Evolutionary conservation across 2,797 vertebrate species (phyloP).

Genomic region (Microctenopoma steveboyesi): DNA sequence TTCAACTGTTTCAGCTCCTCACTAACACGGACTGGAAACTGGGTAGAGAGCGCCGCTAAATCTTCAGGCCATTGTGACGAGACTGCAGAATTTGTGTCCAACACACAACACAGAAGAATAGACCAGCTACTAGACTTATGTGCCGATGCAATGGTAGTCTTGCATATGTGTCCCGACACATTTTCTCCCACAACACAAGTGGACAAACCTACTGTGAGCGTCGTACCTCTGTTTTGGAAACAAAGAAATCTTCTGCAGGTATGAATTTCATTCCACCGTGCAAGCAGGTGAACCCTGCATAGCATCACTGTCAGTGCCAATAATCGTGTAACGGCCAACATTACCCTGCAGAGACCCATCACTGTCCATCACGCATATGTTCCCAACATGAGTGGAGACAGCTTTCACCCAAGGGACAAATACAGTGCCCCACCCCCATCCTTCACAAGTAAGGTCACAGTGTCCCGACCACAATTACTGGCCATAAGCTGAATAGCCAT

Average conservation of each 20-base stretch:
- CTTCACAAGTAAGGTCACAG: conserved; percentile 75
- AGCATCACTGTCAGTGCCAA: conserved; percentile 11
- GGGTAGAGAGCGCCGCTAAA: too few relatives aligned
- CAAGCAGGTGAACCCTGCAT: background rate
- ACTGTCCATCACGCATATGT: conserved; percentile 41
- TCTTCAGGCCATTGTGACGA: too few relatives aligned
- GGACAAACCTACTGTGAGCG: background rate
- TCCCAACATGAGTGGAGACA: conserved; percentile 45
- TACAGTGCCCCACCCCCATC: conserved; percentile 56
- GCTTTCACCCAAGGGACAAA: conserved; percentile 59
- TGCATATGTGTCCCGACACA: too few relatives aligned
- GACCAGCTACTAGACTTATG: too few relatives aligned
- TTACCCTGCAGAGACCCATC: conserved; percentile 22
- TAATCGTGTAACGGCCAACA: conserved; percentile 26
- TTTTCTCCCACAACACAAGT: too few relatives aligned
- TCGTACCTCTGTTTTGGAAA: background rate
- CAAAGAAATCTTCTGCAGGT: background rate
- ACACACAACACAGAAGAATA: too few relatives aligned
- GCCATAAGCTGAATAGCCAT: conserved; percentile 72
- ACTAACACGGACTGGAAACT: too few relatives aligned
- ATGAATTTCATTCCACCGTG: background rate
- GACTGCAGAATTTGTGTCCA: too few relatives aligned
- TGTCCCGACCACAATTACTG: conserved; percentile 81
- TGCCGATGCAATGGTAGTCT: too few relatives aligned
- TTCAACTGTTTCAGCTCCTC: too few relatives aligned